These are phyloP conservation scores for Rousettus madagascariensis DNA, from an alignment of 2,797 vertebrate genomes.

Conservation along the genomic window DNA sequence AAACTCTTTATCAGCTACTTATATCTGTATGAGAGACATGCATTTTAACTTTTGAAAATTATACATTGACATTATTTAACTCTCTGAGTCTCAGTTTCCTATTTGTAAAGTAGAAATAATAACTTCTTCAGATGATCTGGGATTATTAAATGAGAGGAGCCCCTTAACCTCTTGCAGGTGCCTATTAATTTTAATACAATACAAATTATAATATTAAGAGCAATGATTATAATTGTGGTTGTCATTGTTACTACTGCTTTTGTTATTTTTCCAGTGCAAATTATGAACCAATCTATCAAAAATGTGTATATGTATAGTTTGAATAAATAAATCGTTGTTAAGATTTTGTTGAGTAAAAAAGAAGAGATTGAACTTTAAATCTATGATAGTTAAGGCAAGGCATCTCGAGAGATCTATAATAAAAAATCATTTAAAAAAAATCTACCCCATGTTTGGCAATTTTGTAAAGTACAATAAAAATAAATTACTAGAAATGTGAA, in stretches of 20 bases:
- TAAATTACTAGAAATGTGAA: not conserved
- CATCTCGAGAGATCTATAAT: not conserved
- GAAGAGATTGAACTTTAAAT: not conserved
- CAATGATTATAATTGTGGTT: not conserved
- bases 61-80: not conserved
- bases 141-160: not conserved
- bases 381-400: not conserved
- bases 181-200: not conserved
- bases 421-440: not conserved
- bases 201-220: not conserved
- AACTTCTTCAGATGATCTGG: not conserved
- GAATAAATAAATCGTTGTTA: not conserved
- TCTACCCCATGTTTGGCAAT: not conserved
- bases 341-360: slow-evolving; percentile 11
- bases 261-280: not conserved
- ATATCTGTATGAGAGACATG: not conserved
- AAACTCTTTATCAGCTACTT: not conserved
- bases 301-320: not conserved
- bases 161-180: not conserved
- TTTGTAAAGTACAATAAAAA: slow-evolving; percentile 4
- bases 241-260: not conserved
- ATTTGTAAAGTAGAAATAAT: not conserved
- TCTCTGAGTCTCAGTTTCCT: not conserved
- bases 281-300: not conserved
- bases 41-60: not conserved